These are phyloP conservation scores for Botia almorhae DNA, from an alignment of 2,797 vertebrate genomes.

Conservation along the genomic window DNA sequence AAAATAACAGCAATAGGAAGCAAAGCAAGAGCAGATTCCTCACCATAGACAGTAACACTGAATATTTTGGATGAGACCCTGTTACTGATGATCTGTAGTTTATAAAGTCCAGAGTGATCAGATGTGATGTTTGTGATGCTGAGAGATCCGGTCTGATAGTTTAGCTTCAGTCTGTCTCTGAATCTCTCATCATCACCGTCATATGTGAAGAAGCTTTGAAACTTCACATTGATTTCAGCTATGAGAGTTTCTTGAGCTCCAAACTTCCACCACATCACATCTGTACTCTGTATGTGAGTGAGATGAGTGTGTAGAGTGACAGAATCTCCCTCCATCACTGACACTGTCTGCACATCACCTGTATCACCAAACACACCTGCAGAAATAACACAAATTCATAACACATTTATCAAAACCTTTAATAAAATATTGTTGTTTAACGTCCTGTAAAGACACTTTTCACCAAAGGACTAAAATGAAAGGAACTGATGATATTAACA, in stretches of 20 bases:
- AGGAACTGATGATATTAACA: too few relatives aligned
- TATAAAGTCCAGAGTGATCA: slow-evolving; percentile 11
- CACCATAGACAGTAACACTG: slow-evolving; percentile 5
- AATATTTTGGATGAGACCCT: not conserved
- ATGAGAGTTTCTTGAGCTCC: not conserved
- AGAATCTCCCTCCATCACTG: slow-evolving; percentile 16
- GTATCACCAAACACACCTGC: not conserved
- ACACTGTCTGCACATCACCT: not conserved
- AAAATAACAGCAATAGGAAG: too few relatives aligned
- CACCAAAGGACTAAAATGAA: too few relatives aligned
- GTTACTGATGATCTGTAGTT: not conserved
- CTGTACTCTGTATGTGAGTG: not conserved
- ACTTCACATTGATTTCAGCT: not conserved
- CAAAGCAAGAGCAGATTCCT: not conserved
- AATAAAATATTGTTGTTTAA: too few relatives aligned
- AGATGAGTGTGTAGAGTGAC: not conserved
- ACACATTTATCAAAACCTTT: too few relatives aligned
- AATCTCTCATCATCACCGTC: not conserved
- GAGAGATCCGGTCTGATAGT: slow-evolving; percentile 14
- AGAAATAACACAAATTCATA: too few relatives aligned
- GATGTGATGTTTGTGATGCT: slow-evolving; percentile 10
- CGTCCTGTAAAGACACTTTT: too few relatives aligned
- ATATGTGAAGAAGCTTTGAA: not conserved
- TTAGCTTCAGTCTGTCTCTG: not conserved
- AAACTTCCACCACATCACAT: slow-evolving; percentile 4